Evolutionary conservation across 2,797 vertebrate genomes (phyloP).

Genomic region (Oryzias dopingdopingensis): DNA sequence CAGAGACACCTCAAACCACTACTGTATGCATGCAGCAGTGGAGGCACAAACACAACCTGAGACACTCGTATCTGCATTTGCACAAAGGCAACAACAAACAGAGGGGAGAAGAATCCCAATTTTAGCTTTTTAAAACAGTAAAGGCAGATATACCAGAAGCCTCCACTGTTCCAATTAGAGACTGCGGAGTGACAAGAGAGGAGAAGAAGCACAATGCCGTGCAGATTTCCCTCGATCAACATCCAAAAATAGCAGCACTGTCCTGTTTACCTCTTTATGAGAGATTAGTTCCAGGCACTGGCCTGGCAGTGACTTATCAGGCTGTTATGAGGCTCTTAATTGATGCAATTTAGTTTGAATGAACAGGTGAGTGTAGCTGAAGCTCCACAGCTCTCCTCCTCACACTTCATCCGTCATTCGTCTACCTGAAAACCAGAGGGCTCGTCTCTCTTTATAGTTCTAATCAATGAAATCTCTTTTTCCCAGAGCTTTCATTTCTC

Average conservation of each 20-base stretch:
- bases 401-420: constrained; percentile 16
- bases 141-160: constrained; percentile 46
- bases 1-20: constrained; percentile 42
- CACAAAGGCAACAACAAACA: constrained; percentile 39
- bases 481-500: constrained; percentile 37
- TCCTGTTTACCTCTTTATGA: constrained; percentile 58
- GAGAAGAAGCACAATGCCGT: constrained; percentile 45
- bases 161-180: constrained; percentile 60
- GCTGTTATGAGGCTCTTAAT: constrained; percentile 43
- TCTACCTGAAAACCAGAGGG: constrained; percentile 26
- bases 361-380: constrained; percentile 27
- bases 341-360: constrained; percentile 53
- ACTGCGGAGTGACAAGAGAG: constrained; percentile 57
- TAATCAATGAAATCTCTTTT: constrained; percentile 45
- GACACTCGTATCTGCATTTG: constrained; percentile 44
- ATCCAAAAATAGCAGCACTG: constrained; percentile 63
- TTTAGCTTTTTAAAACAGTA: constrained; percentile 29
- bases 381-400: constrained; percentile 16
- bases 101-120: constrained; percentile 15
- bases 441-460: constrained; percentile 32
- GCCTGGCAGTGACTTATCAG: constrained; percentile 32
- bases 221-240: constrained; percentile 51
- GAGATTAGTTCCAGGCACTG: constrained; percentile 37
- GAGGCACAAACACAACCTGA: constrained; percentile 31
- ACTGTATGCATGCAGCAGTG: constrained; percentile 50